Conservation (phyloP, 2,113 vertebrate genomes). For the Lepus europaeus region DNA sequence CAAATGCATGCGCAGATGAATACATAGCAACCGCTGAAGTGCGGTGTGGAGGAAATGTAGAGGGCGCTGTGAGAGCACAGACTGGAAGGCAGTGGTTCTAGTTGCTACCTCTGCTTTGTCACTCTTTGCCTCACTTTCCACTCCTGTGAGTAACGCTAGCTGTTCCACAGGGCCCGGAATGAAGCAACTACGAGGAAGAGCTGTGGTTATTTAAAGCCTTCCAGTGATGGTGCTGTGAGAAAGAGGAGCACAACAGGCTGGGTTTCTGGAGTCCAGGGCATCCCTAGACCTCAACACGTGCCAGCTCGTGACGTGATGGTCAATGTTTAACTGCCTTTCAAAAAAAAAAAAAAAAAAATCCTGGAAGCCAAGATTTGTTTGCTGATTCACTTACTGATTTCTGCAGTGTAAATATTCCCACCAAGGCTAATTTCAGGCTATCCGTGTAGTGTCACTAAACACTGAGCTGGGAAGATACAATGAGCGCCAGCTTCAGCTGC, state of each 20-base stretch:
- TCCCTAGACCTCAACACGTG: background rate
- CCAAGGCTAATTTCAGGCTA: background rate
- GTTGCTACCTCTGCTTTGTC: background rate
- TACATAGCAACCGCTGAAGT: background rate
- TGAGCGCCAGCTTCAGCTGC: background rate
- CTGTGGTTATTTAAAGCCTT: background rate
- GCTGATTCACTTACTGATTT: slow-evolving; percentile 44
- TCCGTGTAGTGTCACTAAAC: background rate
- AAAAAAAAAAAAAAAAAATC: background rate
- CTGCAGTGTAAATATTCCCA: slow-evolving; percentile 50
- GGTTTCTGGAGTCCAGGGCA: background rate
- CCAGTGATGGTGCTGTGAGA: background rate
- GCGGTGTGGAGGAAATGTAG: background rate
- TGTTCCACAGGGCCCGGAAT: background rate
- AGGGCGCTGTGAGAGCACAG: background rate
- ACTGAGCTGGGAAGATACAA: background rate
- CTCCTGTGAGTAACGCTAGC: background rate
- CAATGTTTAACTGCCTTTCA: slow-evolving; percentile 2
- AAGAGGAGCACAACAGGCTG: background rate
- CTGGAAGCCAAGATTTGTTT: background rate
- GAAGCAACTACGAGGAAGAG: background rate
- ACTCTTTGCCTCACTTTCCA: background rate
- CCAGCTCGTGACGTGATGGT: background rate
- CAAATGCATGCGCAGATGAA: background rate
- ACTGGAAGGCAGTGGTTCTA: background rate